Evolutionary conservation across 2,797 vertebrate genomes (phyloP).

Genomic region (Macrochelys suwanniensis): DNA sequence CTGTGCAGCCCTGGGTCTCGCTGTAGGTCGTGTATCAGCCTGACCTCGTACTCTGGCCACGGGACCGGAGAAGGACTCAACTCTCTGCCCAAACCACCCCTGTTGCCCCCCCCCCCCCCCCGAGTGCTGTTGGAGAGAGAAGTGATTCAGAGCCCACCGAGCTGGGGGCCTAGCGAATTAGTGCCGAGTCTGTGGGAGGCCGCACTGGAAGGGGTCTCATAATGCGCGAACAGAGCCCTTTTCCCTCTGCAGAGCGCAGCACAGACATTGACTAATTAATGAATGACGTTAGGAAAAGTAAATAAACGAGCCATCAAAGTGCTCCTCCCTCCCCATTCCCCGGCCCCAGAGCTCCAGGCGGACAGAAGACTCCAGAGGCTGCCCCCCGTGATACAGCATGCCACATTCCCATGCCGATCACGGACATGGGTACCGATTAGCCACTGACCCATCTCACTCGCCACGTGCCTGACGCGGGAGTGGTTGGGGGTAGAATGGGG

Average conservation of each 20-base stretch:
- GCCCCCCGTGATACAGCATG: background rate
- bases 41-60: background rate
- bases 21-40: background rate
- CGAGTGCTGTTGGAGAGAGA: fast-evolving
- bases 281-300: background rate
- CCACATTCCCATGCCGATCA: background rate
- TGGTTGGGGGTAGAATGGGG: background rate
- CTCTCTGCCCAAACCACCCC: background rate
- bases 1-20: background rate
- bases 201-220: background rate
- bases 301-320: conserved; percentile 2
- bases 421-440: background rate
- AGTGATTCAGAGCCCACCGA: background rate
- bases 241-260: background rate
- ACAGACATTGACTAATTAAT: background rate
- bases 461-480: background rate
- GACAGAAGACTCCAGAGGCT: background rate
- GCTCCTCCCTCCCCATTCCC: background rate
- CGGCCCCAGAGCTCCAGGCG: fast-evolving
- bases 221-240: background rate
- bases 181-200: background rate
- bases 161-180: background rate
- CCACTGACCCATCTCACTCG: background rate
- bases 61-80: fast-evolving
- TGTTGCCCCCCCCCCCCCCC: background rate